Conservation (phyloP, 1,140 invertebrate species). For the Acromyrmex echinatior region DNA sequence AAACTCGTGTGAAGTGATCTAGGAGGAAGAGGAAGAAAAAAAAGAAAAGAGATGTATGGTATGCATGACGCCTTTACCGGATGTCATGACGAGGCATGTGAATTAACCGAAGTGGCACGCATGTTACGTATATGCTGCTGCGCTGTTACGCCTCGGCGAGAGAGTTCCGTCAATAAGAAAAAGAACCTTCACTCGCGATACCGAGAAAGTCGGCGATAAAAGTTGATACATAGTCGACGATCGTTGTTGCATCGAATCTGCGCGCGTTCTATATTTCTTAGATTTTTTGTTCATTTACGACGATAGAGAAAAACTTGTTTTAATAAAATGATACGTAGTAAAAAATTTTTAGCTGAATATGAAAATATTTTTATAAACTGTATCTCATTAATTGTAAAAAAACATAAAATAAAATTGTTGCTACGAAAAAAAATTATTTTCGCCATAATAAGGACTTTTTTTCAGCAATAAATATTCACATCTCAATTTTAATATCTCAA, state of each 20-base stretch:
- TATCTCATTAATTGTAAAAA: no score
- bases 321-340: no score
- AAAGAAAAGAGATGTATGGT: not conserved
- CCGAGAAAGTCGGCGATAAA: slow-evolving; percentile 76
- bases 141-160: not conserved
- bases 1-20: not conserved
- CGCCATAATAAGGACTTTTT: no score
- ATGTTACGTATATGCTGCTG: slow-evolving; percentile 44
- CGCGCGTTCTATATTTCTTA: slow-evolving; percentile 13
- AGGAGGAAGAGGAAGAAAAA: not conserved
- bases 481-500: no score
- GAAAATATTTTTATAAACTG: no score
- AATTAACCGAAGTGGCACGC: not conserved
- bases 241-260: not conserved
- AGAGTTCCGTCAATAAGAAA: slow-evolving; percentile 72
- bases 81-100: slow-evolving; percentile 5
- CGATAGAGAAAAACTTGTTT: not conserved
- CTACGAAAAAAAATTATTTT: no score
- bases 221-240: slow-evolving; percentile 12
- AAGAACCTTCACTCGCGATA: slow-evolving; percentile 46
- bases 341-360: no score
- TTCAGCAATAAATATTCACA: no score
- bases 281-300: slow-evolving; percentile 2
- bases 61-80: not conserved
- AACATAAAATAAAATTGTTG: no score